phyloP scores from a whole-genome alignment of 2,113 vertebrate species.

The Sarotherodon lohbergeri region DNA sequence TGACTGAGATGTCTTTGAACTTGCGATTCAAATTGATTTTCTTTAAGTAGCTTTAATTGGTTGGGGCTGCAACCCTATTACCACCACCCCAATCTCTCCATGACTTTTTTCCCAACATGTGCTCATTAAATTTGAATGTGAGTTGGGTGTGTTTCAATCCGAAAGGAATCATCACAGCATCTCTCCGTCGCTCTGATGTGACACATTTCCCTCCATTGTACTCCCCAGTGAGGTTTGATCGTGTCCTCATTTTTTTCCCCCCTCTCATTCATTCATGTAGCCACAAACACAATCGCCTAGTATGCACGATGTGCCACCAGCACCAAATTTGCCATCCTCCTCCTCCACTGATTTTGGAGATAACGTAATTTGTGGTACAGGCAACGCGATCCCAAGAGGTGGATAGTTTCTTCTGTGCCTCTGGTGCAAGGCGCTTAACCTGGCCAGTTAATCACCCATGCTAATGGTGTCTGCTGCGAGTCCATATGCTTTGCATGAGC shows the following conservation, averaged over 20 bases:
- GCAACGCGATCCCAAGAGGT: conserved; percentile 22
- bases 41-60: conserved; percentile 52
- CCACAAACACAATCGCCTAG: conserved; percentile 10
- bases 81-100: background rate
- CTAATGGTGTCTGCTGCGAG: conserved; percentile 59
- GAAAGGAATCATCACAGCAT: background rate
- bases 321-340: background rate
- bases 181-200: background rate
- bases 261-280: background rate
- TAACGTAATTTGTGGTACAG: background rate
- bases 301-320: background rate
- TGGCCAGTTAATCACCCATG: conserved; percentile 62
- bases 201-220: background rate
- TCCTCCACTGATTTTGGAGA: conserved; percentile 6
- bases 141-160: conserved; percentile 14
- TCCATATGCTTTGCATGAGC: conserved; percentile 51
- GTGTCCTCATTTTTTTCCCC: background rate
- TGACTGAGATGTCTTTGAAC: conserved; percentile 46
- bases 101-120: background rate
- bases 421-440: conserved; percentile 60
- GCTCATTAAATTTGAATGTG: conserved; percentile 33
- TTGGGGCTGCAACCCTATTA: background rate
- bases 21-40: conserved; percentile 57
- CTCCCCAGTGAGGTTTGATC: background rate
- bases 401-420: conserved; percentile 12